phyloP scores from a whole-genome alignment of 1,140 invertebrate genomes.

The Trichoplusia ni region DNA sequence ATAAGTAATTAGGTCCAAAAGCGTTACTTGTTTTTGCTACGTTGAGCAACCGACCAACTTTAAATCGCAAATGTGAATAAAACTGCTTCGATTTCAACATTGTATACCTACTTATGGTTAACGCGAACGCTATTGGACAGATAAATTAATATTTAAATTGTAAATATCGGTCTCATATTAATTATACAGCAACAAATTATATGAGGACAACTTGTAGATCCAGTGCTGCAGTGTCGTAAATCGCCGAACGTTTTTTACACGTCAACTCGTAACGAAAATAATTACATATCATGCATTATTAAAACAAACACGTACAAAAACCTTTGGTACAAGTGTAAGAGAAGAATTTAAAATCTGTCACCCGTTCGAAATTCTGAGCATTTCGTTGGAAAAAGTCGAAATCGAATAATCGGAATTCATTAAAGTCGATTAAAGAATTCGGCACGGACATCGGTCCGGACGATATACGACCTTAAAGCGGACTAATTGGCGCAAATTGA shows the following conservation, averaged over 20 bases:
- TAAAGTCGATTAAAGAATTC: constrained; percentile 63
- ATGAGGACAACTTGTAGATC: constrained; percentile 43
- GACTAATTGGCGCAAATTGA: constrained; percentile 45
- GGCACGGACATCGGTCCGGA: constrained; percentile 32
- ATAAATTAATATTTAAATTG: constrained; percentile 34
- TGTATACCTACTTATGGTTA: constrained; percentile 20
- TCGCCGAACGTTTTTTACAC: constrained; percentile 49
- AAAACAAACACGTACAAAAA: constrained; percentile 67
- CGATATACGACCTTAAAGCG: constrained; percentile 39
- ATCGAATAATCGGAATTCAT: constrained; percentile 64
- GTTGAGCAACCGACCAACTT: constrained; percentile 35
- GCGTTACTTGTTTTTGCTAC: constrained; percentile 46
- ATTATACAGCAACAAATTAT: constrained; percentile 52
- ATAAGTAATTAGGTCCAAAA: constrained; percentile 51
- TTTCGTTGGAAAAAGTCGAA: constrained; percentile 63
- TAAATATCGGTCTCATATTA: constrained; percentile 41
- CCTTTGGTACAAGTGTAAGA: constrained; percentile 72
- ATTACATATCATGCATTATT: constrained; percentile 78
- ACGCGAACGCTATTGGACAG: constrained; percentile 28
- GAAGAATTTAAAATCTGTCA: constrained; percentile 81
- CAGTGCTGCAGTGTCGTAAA: constrained; percentile 49
- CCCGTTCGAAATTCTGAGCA: constrained; percentile 71
- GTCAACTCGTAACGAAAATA: constrained; percentile 58
- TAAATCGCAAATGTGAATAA: constrained; percentile 38
- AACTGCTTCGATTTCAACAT: constrained; percentile 20